Evolutionary conservation across 2,888 invertebrate genomes (phyloP), one percentile per base, ranked within the genome.

Genomic region (Tachystola acroxantha): DNA sequence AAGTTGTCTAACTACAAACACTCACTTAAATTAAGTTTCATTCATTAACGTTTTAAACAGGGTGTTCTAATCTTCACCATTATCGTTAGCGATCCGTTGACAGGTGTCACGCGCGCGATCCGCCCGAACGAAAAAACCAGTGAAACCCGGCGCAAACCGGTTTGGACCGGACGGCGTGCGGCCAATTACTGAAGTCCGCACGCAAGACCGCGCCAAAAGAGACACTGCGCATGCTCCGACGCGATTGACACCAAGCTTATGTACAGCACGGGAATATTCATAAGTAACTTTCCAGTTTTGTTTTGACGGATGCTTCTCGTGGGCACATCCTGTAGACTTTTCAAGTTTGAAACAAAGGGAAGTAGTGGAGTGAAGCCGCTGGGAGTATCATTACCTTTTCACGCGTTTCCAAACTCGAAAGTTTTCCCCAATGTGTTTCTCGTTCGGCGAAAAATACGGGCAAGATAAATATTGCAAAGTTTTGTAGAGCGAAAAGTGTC

Each of bases 281-380:
- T 74, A 81, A 82, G 77, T 80, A 74, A 73, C 63, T 76, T 76
- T 72, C 69, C 72, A 78, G 72, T 79, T 78, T 78, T 72, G 68
- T 73, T 75, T 71, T 66, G 53, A 61, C 53, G 51, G 64, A 77
- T 76, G 65, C 59, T 61, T 39, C 73, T 65, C 50, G 30, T 36
- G 58, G 53, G 57, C 45, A 48, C 39, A 43, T 19, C 40, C 34
- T 28, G 39, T 37, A 40, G 16, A 30, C 19, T n/a, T 32, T 32
- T 36, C 26, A 27, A 36, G 36, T 36, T 36, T 32, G 19, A 26
- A 36, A 30, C 24, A 26, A 27, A 11, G 37, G 14, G 24, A 22
- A 32, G 32, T 22, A 19, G 31, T 24, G 22, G n/a, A 32, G 32
- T 7, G 32, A 22, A 22, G 4, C 28, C 28, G 14, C n/a, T 2